These are phyloP conservation scores for Pheosia tremula DNA, from an alignment of 2,888 invertebrate genomes.

Conservation along the genomic window DNA sequence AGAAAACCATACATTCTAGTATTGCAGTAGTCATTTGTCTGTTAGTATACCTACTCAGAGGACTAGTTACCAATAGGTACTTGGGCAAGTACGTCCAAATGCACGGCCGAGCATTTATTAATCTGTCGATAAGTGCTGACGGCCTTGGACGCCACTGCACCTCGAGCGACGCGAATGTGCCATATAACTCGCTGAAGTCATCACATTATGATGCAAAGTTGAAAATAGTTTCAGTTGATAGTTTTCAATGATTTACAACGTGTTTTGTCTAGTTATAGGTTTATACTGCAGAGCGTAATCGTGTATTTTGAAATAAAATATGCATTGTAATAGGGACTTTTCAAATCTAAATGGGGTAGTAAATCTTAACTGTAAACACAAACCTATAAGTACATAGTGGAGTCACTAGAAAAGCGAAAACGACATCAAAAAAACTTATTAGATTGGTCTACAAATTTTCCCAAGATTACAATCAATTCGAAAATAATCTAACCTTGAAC, in stretches of 20 bases:
- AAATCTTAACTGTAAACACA: not conserved
- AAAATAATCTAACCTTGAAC: not conserved
- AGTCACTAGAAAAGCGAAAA: not conserved
- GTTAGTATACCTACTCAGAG: not conserved
- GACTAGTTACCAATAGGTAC: no score
- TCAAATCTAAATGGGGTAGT: not conserved
- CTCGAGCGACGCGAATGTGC: constrained; percentile 2
- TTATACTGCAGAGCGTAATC: not conserved
- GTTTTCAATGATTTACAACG: not conserved
- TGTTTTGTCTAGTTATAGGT: not conserved
- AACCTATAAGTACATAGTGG: not conserved
- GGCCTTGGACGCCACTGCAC: not conserved
- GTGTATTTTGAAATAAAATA: not conserved
- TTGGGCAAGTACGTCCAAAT: not conserved
- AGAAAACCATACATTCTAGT: not conserved
- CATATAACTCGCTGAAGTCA: not conserved
- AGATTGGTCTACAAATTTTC: no score
- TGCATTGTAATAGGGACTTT: not conserved
- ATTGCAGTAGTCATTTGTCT: not conserved
- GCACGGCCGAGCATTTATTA: not conserved
- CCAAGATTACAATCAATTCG: not conserved
- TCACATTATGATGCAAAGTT: not conserved
- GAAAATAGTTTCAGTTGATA: not conserved
- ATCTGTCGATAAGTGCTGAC: not conserved
- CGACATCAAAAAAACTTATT: no score